Conservation (phyloP, 1,140 invertebrate genomes). For the Caenorhabditis brenneri region DNA sequence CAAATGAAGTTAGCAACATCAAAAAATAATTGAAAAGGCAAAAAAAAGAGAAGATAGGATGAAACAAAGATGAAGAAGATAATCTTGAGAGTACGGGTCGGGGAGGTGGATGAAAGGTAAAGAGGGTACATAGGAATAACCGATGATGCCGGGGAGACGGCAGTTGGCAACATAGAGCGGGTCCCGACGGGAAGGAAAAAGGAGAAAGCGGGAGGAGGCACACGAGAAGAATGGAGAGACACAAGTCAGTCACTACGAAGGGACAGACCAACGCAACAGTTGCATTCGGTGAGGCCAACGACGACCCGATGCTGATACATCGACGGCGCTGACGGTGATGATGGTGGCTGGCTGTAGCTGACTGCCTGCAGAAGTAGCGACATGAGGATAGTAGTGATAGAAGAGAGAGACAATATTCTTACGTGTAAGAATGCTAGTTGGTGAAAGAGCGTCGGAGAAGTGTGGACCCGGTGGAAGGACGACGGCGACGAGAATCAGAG, state of each 20-base stretch:
- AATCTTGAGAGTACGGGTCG: neutral
- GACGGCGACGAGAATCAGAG: constrained; percentile 27
- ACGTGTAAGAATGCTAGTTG: constrained; percentile 37
- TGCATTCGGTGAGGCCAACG: constrained; percentile 28
- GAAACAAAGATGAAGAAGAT: neutral
- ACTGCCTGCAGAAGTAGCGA: constrained; percentile 15
- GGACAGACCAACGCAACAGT: constrained; percentile 36
- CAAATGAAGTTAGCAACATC: neutral
- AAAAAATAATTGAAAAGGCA: neutral
- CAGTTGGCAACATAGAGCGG: constrained; percentile 38
- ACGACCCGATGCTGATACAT: neutral
- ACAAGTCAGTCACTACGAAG: neutral
- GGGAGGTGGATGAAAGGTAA: neutral
- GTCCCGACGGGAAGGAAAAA: constrained; percentile 5
- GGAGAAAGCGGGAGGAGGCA: neutral
- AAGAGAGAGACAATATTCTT: constrained; percentile 10
- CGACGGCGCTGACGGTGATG: neutral
- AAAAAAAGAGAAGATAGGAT: neutral
- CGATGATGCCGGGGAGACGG: neutral
- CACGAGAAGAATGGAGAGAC: neutral
- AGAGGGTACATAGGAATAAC: neutral
- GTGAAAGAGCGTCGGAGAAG: constrained; percentile 13
- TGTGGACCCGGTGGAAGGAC: constrained; percentile 15
- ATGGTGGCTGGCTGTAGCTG: constrained; percentile 12
- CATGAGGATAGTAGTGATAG: neutral